Evolutionary conservation across 2,888 invertebrate genomes (phyloP).

Genomic region (Cheilosia vernalis): DNA sequence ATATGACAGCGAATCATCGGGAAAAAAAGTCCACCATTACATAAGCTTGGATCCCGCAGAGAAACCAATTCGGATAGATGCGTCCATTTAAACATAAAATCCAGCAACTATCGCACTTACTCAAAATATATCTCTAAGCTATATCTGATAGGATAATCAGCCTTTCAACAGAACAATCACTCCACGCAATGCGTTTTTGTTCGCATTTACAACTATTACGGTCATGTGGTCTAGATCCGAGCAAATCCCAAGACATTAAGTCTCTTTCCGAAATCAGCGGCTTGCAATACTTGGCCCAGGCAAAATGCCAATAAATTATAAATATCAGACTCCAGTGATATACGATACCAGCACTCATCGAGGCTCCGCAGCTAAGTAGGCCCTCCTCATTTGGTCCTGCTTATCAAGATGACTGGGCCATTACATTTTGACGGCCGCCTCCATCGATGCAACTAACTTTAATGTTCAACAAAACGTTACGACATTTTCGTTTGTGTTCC

Average conservation of each 20-base stretch:
- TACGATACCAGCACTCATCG: background rate
- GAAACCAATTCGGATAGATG: background rate
- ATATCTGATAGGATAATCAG: background rate
- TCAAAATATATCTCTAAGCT: background rate
- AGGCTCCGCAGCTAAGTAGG: constrained; percentile 25
- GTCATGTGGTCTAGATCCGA: constrained; percentile 5
- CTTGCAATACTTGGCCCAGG: constrained; percentile 6
- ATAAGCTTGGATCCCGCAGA: too few species aligned
- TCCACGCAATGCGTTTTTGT: constrained; percentile 42
- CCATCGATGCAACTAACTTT: constrained; percentile 31
- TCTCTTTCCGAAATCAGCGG: background rate
- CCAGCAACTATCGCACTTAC: background rate
- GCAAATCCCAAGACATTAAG: constrained; percentile 1
- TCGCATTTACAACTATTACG: constrained; percentile 1
- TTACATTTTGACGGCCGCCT: constrained; percentile 31
- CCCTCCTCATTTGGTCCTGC: constrained; percentile 46
- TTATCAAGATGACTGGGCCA: constrained; percentile 65
- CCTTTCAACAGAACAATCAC: constrained; percentile 17
- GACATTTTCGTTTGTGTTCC: constrained; percentile 63
- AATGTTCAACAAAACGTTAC: constrained; percentile 58
- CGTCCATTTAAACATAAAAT: background rate
- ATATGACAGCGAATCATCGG: constrained; percentile 11
- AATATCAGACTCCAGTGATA: constrained; percentile 49
- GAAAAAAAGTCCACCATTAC: too few species aligned
- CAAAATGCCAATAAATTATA: constrained; percentile 64